These are phyloP conservation scores for Megatriorchis doriae DNA, from an alignment of 2,113 vertebrate species.

Conservation along the genomic window DNA sequence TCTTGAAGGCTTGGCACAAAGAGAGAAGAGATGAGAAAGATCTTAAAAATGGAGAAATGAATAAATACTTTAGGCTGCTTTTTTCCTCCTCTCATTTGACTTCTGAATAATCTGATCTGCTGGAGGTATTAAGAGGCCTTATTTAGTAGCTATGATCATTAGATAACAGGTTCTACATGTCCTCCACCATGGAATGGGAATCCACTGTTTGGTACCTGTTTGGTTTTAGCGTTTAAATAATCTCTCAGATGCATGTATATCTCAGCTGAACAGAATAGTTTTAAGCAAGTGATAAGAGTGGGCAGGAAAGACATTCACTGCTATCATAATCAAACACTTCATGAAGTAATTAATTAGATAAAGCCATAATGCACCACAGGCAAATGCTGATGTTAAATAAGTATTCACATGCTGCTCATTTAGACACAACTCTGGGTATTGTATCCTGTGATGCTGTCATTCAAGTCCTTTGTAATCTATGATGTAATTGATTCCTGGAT, in stretches of 20 bases:
- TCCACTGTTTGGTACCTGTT: not conserved
- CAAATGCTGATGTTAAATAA: not conserved
- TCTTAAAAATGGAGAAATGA: conserved; percentile 4
- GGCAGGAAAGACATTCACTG: not conserved
- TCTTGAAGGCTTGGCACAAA: not conserved
- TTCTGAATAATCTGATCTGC: not conserved
- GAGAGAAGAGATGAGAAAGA: not conserved
- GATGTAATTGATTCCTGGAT: not conserved
- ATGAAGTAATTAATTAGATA: conserved; percentile 35
- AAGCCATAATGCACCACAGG: not conserved
- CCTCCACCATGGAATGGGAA: not conserved
- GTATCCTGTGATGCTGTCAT: not conserved
- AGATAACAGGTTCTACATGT: not conserved
- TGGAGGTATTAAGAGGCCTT: not conserved
- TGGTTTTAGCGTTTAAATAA: not conserved
- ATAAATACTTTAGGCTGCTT: not conserved
- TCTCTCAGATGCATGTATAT: not conserved
- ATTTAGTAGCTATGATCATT: not conserved
- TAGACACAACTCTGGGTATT: not conserved
- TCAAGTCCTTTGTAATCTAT: not conserved
- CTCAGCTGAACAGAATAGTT: conserved; percentile 19
- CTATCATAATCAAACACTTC: conserved; percentile 12
- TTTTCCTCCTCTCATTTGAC: not conserved
- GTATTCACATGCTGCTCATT: not conserved
- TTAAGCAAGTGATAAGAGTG: not conserved